Evolutionary conservation across 1,140 invertebrate species (phyloP), one percentile per base, ranked within the genome.

Genomic region (Lepeophtheirus salmonis): DNA sequence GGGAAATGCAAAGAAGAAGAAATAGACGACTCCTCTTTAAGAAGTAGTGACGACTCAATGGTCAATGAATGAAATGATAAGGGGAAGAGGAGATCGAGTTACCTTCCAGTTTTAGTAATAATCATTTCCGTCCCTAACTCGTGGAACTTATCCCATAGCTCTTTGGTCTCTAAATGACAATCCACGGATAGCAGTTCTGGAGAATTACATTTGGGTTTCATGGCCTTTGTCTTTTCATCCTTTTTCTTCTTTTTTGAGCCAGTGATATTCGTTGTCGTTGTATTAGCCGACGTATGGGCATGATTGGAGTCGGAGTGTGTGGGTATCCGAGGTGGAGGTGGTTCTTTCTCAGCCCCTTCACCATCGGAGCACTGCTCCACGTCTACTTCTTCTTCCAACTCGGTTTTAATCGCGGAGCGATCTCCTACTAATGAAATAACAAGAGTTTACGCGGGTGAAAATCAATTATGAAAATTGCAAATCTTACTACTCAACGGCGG

Each of bases 61-160:
- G n/a, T n/a, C n/a, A n/a, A n/a, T n/a, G n/a, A n/a, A n/a, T n/a
- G n/a, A n/a, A n/a, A n/a, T n/a, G n/a, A n/a, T n/a, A n/a, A n/a
- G n/a, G n/a, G n/a, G n/a, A n/a, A n/a, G n/a, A n/a, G n/a, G n/a
- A 52, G 23, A 16, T 18, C 3, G 6, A 67, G 79, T 76, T 68
- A 97, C 91, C 92, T 82, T 73, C 92, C 92, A 58, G 86, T 89
- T 74, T 97, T 97, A 13, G 94, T 97, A 72, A 97, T 97, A 71
- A 97, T 97, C 94, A 97, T 97, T 72, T 97, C 94, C 1, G 91
- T 97, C 58, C 89, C 88, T 61, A 95, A 77, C 66, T 88, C 83
- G 72, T 95, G 84, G 73, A 97, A 97, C 67, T 91, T 84, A 67
- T 89, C 80, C 91, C 76, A 96, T 77, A 77, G 81, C 78, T 95